Base-by-base conservation (phyloP, 2,797 vertebrate genomes). In the Pampus argenteus region DNA sequence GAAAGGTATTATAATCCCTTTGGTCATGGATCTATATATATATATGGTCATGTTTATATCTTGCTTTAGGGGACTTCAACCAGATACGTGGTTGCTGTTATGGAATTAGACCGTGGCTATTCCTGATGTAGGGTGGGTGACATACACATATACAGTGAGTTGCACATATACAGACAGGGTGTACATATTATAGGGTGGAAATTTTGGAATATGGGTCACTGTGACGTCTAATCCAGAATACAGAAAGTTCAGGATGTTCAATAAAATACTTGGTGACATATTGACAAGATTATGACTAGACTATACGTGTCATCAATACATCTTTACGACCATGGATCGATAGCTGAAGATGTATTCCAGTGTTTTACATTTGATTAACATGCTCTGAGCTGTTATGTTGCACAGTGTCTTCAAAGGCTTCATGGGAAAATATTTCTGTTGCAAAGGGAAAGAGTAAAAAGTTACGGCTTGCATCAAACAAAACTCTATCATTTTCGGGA, bases 391-490 rank as follows among this genome's bases (percentile, higher is more conserved):
- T 48, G 29, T 48, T 54, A 17, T 45, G 71, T 26, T 61, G 63
- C 66, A 57, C 59, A 54, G 71, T 29, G 13, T 78, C 67, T 58
- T 74, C 54, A 80, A 67, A 74, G 44, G 28, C 48, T 51, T 17
- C 42, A 20, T 15, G 34, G 58, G 6, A 34, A 56, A 49, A 76
- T 38, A 61, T 44, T 22, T 70, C 38, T 50, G 40, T 6, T 64
- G 36, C 47, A 26, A 54, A 52, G n/a, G 25, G n/a, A 66, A 74
- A 69, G 4, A 40, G 26, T 48, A 18, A 75, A 61, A 17, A 55
- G 20, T 45, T 54, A 31, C 13, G 34, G 20, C 49, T 52, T 18
- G 31, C 42, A 66, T 59, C 64, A 58, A 67, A 64, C 40, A 45
- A 45, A 52, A 34, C 17, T 18, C 17, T 18, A 22, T 57, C 14